Conservation (phyloP, 2,888 invertebrate species). For the Netelia inedita region DNA sequence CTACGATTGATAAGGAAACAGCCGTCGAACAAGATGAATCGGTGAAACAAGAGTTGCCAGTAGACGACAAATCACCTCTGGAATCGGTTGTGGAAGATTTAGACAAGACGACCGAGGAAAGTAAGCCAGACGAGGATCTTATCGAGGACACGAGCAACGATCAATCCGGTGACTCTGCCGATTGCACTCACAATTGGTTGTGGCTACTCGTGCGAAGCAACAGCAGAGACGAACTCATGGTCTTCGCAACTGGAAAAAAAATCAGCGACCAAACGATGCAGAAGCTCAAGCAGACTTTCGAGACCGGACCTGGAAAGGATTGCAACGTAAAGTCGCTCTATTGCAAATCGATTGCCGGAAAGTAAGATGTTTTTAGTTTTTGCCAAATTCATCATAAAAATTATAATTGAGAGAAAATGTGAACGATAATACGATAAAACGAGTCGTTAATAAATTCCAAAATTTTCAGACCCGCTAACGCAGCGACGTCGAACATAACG, state of each 20-base stretch:
- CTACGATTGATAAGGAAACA: constrained; percentile 38
- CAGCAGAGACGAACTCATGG: constrained; percentile 82
- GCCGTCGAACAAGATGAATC: constrained; percentile 26
- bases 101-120: background rate
- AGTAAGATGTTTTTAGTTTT: constrained; percentile 73
- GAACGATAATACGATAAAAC: background rate
- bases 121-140: constrained; percentile 43
- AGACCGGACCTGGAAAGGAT: constrained; percentile 80
- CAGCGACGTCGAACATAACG: constrained; percentile 78
- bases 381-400: background rate
- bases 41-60: constrained; percentile 70
- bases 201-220: constrained; percentile 82
- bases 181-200: constrained; percentile 77
- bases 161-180: constrained; percentile 52
- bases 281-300: constrained; percentile 80
- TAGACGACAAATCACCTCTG: constrained; percentile 72
- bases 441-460: background rate
- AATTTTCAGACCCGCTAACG: constrained; percentile 65
- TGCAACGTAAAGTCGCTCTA: constrained; percentile 84
- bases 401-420: no score
- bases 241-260: constrained; percentile 83
- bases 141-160: constrained; percentile 59
- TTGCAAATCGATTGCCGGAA: constrained; percentile 80
- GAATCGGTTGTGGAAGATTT: constrained; percentile 16
- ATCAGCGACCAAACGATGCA: constrained; percentile 80